These are phyloP conservation scores for Anguilla anguilla DNA, from an alignment of 2,797 vertebrate species.

Conservation along the genomic window DNA sequence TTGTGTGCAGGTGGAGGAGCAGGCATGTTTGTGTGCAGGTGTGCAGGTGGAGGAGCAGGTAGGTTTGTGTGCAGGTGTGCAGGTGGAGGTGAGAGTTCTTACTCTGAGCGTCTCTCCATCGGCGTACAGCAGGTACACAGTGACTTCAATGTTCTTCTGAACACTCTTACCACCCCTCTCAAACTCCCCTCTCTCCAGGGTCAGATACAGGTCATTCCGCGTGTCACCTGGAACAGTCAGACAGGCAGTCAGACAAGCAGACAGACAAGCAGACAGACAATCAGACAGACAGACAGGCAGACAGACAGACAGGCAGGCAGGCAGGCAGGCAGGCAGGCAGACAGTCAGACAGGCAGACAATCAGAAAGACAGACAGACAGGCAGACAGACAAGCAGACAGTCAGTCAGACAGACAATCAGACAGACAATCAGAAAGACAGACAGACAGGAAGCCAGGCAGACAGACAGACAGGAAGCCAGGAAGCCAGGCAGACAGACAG, in stretches of 20 bases:
- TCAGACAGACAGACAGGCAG: too few species aligned
- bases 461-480: background rate
- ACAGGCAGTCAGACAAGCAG: background rate
- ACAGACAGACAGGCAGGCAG: background rate
- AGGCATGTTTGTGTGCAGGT: too few species aligned
- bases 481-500: constrained; percentile 2
- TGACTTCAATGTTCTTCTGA: constrained; percentile 99
- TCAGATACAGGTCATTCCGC: constrained; percentile 95
- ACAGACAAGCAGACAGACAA: too few species aligned
- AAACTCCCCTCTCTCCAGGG: constrained; percentile 93
- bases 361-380: too few species aligned
- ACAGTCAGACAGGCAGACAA: too few species aligned
- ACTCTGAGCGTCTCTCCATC: constrained; percentile 97
- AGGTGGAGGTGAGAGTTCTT: constrained; percentile 33
- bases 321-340: background rate
- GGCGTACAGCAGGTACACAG: constrained; percentile 93
- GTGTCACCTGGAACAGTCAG: constrained; percentile 81
- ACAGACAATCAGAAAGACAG: background rate
- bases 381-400: too few species aligned
- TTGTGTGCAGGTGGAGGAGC: too few species aligned
- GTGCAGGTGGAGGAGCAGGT: too few species aligned
- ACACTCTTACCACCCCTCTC: constrained; percentile 98
- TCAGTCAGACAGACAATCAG: background rate
- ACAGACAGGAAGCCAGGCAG: constrained; percentile 22
- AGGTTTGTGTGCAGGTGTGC: background rate